phyloP scores from a whole-genome alignment of 2,888 invertebrate species.

The Cybosia mesomella region DNA sequence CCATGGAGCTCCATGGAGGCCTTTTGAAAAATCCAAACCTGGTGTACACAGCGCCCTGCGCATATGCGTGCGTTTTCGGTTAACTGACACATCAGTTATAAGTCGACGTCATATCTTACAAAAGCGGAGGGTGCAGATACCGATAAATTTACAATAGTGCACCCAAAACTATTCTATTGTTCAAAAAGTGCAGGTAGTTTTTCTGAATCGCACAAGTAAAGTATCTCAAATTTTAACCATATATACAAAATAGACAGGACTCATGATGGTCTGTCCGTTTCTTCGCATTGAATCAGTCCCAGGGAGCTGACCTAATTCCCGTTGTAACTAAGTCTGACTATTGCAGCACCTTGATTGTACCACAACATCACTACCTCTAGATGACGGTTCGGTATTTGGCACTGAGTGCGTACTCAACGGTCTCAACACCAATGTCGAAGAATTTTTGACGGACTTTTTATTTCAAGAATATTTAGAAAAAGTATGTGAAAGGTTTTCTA shows the following conservation, averaged over 20 bases:
- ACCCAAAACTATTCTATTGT: slow-evolving; percentile 57
- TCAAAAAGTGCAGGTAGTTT: slow-evolving; percentile 63
- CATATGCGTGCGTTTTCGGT: too few relatives aligned
- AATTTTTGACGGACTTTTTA: slow-evolving; percentile 77
- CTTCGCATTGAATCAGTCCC: slow-evolving; percentile 77
- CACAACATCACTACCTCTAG: slow-evolving; percentile 70
- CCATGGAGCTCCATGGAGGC: too few relatives aligned
- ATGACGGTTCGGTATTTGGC: slow-evolving; percentile 68
- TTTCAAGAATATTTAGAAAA: neutral
- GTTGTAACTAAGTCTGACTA: slow-evolving; percentile 27
- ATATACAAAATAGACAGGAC: slow-evolving; percentile 25
- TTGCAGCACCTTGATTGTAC: slow-evolving; percentile 39
- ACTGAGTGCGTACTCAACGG: slow-evolving; percentile 72
- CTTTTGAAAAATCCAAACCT: too few relatives aligned
- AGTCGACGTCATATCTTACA: neutral
- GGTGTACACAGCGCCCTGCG: too few relatives aligned
- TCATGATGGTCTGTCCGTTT: slow-evolving; percentile 73
- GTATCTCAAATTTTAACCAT: slow-evolving; percentile 54
- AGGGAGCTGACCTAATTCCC: slow-evolving; percentile 73
- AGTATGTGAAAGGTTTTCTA: too few relatives aligned
- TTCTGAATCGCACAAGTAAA: slow-evolving; percentile 70
- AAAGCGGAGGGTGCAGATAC: slow-evolving; percentile 26
- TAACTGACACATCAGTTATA: neutral
- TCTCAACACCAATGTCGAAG: slow-evolving; percentile 74
- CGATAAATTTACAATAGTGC: slow-evolving; percentile 41